Base-by-base conservation (phyloP, 2,113 vertebrate genomes). In the Centropus unirufus region DNA sequence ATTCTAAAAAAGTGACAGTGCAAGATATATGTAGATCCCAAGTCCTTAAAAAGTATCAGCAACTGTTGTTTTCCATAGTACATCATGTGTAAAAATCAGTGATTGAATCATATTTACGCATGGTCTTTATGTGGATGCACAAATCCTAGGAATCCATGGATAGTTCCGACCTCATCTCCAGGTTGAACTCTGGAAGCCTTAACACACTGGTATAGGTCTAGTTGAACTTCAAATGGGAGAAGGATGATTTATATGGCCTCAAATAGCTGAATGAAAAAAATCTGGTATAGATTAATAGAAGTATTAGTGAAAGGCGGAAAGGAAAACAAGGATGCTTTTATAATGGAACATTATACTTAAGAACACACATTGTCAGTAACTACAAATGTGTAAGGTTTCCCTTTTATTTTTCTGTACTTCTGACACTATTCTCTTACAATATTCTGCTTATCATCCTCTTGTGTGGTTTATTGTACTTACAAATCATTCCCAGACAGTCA, bases 241-340 rank as follows among this genome's bases (percentile, higher is more conserved):
- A 77, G 52, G 62, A 80, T 44, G 80, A 92, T 69, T 70, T 83
- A 86, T 62, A 19, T 14, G n/a, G 70, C 75, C 90, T 96, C 69
- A 85, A 89, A 82, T 52, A 69, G 70, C 14, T 76, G 83, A 97
- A 85, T 62, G 77, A 87, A 91, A 92, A 91, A 95, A 93, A 76
- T 96, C 96, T 97, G 97, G 96, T 92, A 54, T 11, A 69, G 84
- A 97, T 97, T 96, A 97, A 95, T 78, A 69, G 79, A 83, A 58
- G 47, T 89, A 76, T 95, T 94, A 87, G 78, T 88, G 62, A 72
- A 74, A 73, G 83, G 49, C 46, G 81, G 93, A 64, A 94, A 95
- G 77, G 76, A 92, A 96, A 96, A 94, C 62, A 92, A 96, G 83
- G 89, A 63, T 66, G 76, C 79, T 95, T 94, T 94, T 89, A 27